A percentile compares a stretch with the other conserved stretches of the same genome.
These are phyloP conservation scores for Serranus cabrilla DNA, from an alignment of 2,797 vertebrate species.

Conservation along the genomic window DNA sequence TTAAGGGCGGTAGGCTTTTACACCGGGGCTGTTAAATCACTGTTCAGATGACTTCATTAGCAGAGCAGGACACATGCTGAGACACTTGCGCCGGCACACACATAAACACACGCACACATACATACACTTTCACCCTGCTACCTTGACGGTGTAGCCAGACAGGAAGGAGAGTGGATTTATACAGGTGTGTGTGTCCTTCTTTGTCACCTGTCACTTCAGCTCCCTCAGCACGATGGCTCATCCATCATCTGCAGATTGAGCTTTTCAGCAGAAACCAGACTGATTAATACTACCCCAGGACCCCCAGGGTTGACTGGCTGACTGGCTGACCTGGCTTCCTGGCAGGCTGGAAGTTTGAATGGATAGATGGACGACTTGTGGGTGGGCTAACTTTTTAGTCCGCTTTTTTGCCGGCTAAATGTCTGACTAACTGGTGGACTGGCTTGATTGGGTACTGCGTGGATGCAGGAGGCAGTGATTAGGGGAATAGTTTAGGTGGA, in stretches of 20 bases:
- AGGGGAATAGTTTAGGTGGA: conserved; percentile 7
- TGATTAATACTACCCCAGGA: conserved; percentile 82
- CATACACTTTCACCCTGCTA: conserved; percentile 69
- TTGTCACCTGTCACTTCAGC: conserved; percentile 88
- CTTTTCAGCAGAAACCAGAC: conserved; percentile 86
- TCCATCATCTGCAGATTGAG: conserved; percentile 89
- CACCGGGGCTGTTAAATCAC: conserved; percentile 84
- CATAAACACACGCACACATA: conserved; percentile 43
- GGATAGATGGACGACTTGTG: conserved; percentile 50
- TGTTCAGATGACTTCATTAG: conserved; percentile 87
- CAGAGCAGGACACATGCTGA: conserved; percentile 79
- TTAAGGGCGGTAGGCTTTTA: conserved; percentile 83
- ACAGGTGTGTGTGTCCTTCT: conserved; percentile 88
- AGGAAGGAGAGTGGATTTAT: conserved; percentile 83
- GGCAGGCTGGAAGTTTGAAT: conserved; percentile 50
- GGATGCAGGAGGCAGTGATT: conserved; percentile 13
- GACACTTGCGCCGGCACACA: conserved; percentile 62
- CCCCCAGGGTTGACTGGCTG: conserved; percentile 77
- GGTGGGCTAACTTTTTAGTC: conserved; percentile 47
- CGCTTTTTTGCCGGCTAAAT: conserved; percentile 27
- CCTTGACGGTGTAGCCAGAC: conserved; percentile 79
- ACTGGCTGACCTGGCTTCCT: conserved; percentile 74
- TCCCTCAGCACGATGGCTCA: conserved; percentile 83
- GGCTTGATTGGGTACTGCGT: background rate
- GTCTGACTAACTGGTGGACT: background rate